phyloP scores from a whole-genome alignment of 2,113 vertebrate genomes.

The Tenrec ecaudatus region DNA sequence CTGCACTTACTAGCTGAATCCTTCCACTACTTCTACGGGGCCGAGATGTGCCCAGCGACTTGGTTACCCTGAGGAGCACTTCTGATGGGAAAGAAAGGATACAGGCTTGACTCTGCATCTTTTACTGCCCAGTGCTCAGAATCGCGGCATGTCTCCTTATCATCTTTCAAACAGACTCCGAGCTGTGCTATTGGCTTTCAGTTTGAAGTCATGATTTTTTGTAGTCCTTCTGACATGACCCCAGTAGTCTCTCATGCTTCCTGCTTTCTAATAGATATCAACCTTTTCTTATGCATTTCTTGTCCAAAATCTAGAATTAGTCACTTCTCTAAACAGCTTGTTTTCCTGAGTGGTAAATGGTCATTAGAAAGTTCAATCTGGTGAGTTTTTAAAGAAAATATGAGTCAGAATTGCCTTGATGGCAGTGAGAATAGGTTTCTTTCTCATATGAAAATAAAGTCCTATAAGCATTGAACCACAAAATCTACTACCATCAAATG shows the following conservation, averaged over 20 bases:
- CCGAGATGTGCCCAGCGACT: neutral
- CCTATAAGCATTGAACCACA: neutral
- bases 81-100: neutral
- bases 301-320: neutral
- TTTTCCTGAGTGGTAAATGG: neutral
- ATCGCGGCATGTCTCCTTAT: neutral
- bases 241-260: neutral
- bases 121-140: neutral
- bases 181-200: neutral
- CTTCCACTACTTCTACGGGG: neutral
- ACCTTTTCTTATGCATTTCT: neutral
- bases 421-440: too few relatives aligned
- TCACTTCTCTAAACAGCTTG: neutral
- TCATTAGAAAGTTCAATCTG: neutral
- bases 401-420: too few relatives aligned
- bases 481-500: too few relatives aligned
- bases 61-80: neutral
- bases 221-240: neutral
- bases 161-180: neutral
- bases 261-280: neutral
- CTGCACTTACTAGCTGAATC: neutral
- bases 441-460: constrained; percentile 1
- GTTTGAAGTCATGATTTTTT: neutral
- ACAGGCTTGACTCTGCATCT: neutral
- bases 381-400: neutral